Evolutionary conservation across 2,797 vertebrate genomes (phyloP), one percentile per base, ranked within the genome.

Genomic region (Lates japonicus): DNA sequence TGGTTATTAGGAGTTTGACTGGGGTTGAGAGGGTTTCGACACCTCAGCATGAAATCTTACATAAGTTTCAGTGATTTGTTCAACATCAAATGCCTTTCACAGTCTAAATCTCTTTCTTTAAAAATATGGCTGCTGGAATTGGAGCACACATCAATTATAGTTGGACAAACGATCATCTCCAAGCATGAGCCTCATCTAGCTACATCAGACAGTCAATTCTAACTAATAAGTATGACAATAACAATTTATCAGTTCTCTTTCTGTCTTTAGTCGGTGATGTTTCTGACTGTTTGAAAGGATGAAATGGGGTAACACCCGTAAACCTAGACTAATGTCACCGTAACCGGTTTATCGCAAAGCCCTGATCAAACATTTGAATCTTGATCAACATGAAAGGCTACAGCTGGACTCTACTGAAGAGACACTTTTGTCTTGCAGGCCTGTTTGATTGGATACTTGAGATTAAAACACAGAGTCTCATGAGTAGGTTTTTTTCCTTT

Each of bases 291-390:
- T 93, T 95, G 93, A 95, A 51, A 90, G 82, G 93, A 95, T 94
- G 88, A 92, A 44, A 86, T 87, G 90, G 92, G 94, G 16, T 85
- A 80, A 49, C 5, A 70, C 86, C 84, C 69, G 85, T 90, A 61
- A 37, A 84, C 35, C 70, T 93, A 91, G 80, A 82, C 91, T 75
- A 20, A 31, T 83, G 92, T 92, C 91, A 33, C 5, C n/a, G n/a
- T n/a, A n/a, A 88, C 95, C 93, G 92, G 51, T 81, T 76, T 92
- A 92, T 96, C 93, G 94, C 92, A 95, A 95, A 96, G 90, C 93
- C 68, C 92, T 95, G 93, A 93, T 94, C 93, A 89, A 86, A 89
- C 85, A 0, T 5, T 17, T 0, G 0, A 2, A 2, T 19, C 0
- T 3, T 0, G 4, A 39, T 2, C 0, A 2, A 5, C 0, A 0